Evolutionary conservation across 2,888 invertebrate genomes (phyloP), one percentile per base, ranked within the genome.

Genomic region (Craniophora ligustri): DNA sequence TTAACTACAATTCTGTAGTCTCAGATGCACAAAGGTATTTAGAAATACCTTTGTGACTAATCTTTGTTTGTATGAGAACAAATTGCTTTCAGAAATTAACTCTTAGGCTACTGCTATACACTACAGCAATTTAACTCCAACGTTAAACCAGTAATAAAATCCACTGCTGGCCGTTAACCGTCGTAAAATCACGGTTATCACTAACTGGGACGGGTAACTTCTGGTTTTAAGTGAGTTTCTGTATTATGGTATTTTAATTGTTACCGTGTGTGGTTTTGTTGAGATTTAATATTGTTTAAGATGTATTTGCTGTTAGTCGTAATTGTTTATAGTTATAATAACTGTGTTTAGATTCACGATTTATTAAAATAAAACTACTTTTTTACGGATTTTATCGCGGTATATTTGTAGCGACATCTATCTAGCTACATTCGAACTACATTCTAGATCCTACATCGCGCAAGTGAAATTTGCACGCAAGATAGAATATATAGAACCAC

Each of bases 181-280:
- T 67, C 67, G 70, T 67, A 60, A 67, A 67, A 60, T 60, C 55
- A 60, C 51, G 15, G 70, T 60, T 53, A 56, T 40, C 53, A 31
- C 48, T 56, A 46, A 57, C 68, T 48, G 40, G n/a, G 28, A 42
- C 35, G 45, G 65, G 53, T 65, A 59, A 46, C 55, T 69, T 50
- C 31, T 23, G n/a, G 11, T 58, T 58, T 50, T 19, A 45, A 54
- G 50, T 15, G 35, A 28, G 55, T 38, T 53, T 38, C 18, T 57
- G 39, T 38, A 31, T 62, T 62, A 39, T 39, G 21, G 11, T n/a
- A 11, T 28, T 63, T 63, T 60, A 54, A 54, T 32, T 53, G 15
- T 13, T 5, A 39, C 14, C n/a, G 16, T 18, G 19, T 48, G 38
- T 18, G 16, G 13, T 30, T 31, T 7, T n/a, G n/a, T n/a, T n/a